Evolutionary conservation across 2,797 vertebrate species (phyloP).

Genomic region (Coregonus suidteri): DNA sequence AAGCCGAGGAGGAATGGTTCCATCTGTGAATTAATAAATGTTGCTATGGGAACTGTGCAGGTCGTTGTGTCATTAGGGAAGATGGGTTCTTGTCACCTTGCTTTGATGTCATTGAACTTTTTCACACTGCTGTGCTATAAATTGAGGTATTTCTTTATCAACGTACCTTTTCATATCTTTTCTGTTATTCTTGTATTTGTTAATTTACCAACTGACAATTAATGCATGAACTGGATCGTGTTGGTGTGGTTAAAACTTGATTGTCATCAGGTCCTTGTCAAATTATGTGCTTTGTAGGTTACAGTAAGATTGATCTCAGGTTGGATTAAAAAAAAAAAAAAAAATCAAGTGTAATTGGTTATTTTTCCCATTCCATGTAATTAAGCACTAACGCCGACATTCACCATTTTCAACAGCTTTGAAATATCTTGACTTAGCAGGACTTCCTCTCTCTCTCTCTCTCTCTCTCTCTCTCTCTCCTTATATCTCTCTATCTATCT

Average conservation of each 20-base stretch:
- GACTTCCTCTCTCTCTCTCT: no score
- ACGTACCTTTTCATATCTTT: no score
- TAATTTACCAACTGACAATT: not conserved
- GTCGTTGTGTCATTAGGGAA: not conserved
- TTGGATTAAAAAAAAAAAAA: no score
- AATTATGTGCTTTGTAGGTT: not conserved
- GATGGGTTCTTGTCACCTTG: no score
- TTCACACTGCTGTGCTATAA: no score
- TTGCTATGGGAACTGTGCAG: constrained; percentile 22
- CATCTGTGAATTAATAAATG: constrained; percentile 36
- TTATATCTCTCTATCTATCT: no score
- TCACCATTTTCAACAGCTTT: not conserved
- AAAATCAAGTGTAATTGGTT: not conserved
- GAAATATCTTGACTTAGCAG: not conserved
- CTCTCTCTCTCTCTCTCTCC: no score
- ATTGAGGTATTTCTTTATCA: no score
- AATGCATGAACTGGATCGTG: not conserved
- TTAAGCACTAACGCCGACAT: not conserved
- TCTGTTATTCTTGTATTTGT: not conserved
- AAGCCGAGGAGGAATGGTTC: constrained; percentile 28
- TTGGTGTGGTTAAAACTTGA: no score
- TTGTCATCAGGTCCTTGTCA: not conserved
- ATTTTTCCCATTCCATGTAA: not conserved
- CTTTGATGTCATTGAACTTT: no score
- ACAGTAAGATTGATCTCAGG: not conserved